Base-by-base conservation (phyloP, 2,113 vertebrate genomes). In the Larimichthys polyactis region DNA sequence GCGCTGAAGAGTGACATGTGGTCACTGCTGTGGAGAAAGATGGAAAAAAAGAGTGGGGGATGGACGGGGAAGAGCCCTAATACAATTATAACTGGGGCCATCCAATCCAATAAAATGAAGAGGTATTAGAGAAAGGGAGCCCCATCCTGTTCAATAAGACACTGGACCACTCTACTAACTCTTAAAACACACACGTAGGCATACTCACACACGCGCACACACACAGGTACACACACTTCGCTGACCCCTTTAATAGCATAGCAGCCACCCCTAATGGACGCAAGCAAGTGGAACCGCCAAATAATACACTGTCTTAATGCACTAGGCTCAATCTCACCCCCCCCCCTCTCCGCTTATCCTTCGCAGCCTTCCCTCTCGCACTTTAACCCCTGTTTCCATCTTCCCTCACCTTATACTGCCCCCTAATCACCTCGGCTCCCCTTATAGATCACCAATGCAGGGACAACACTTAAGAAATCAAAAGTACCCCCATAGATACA, bases 61-160 rank as follows among this genome's bases (percentile, higher is more conserved):
- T 43, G 75, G 64, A 40, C 74, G 67, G 51, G 81, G 78, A n/a
- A 36, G 74, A 46, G 71, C 78, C 62, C 76, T 94, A 94, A 95
- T 94, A 88, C 84, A 94, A 94, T 95, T 95, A 95, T 83, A 93
- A 92, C 90, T 76, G 81, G 87, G 86, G 85, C 92, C 85, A 91
- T 95, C 94, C 91, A 93, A 94, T 93, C 92, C 93, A 94, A 95
- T 95, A 92, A 93, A 93, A 92, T 90, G 87, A 94, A 94, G 93
- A 94, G 91, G 87, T 91, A 92, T 94, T 91, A 93, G 90, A 91
- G 90, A 67, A 80, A 81, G 91, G 87, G 86, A 91, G 83, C 75
- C 79, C 92, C 91, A 75, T 94, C 87, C 92, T 91, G 93, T 89
- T 93, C 94, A 90, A 93, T 94, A 92, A 91, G 87, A 92, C 82